Base-by-base conservation (phyloP, 2,888 invertebrate genomes). In the Cerceris rybyensis region DNA sequence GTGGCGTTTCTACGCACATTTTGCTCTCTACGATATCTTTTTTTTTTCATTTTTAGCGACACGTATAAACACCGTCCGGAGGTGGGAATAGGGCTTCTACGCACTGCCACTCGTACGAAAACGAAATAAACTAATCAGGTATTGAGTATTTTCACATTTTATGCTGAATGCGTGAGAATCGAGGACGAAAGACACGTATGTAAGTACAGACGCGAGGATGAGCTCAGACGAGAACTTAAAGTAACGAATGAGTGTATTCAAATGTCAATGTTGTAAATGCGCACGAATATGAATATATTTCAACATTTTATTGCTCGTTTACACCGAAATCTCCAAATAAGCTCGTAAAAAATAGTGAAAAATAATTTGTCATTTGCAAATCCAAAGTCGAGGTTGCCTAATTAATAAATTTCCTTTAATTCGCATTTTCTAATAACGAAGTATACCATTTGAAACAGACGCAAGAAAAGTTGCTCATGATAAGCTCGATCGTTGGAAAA, bases 101-200 rank as follows among this genome's bases (percentile, higher is more conserved):
- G 81, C 80, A 82, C 75, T 81, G 82, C 74, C 79, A 80, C 75
- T 80, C 71, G 68, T 69, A 73, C 71, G 75, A 78, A 80, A 80
- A 79, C 52, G 66, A 75, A 73, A 83, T 78, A 67, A 80, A 87
- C 81, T 87, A 86, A 83, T 83, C 79, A 80, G 81, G 77, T 83
- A 87, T 84, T 87, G 88, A 88, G 88, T 88, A 88, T 88, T 88
- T 71, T 86, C 84, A 84, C 81, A 84, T 83, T 85, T 73, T 46
- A 61, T 55, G 63, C 52, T 63, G 58, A 79, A 82, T 80, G 80
- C 74, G 72, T 72, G 74, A 78, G 61, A 73, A 76, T 70, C 69
- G 66, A 70, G 50, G 70, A 64, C 60, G 59, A 68, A 65, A 59
- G 55, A 68, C 17, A 54, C 64, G 28, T 28, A 28, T 28, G 49